Conservation (phyloP, 35 echinoderm and acorn worm genomes). For the Stichopus chloronotus region DNA sequence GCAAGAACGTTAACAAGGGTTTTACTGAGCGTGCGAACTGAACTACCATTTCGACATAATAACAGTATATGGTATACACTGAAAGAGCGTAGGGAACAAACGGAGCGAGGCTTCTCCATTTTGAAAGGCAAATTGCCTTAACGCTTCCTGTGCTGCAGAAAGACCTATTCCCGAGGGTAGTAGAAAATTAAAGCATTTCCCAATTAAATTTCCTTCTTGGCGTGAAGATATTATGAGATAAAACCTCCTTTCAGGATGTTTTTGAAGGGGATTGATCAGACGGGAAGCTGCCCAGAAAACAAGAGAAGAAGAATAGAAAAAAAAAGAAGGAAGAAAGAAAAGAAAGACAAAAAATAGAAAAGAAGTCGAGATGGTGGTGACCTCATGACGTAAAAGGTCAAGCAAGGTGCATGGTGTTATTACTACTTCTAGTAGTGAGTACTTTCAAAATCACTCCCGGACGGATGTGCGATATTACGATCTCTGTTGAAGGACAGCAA, state of each 20-base stretch:
- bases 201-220: constrained; percentile 50
- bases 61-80: background rate
- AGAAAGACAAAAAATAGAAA: background rate
- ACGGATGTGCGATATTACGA: constrained; percentile 17
- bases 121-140: background rate
- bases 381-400: constrained; percentile 37
- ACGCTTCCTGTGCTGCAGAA: background rate
- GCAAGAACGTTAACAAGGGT: too few relatives aligned
- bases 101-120: background rate
- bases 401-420: background rate
- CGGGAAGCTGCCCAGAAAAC: constrained; percentile 28
- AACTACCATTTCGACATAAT: background rate
- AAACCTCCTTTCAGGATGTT: constrained; percentile 39
- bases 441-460: background rate
- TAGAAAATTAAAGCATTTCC: constrained; percentile 27
- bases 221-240: constrained; percentile 50
- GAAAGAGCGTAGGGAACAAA: background rate
- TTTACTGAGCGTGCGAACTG: too few relatives aligned
- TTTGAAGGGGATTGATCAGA: constrained; percentile 29
- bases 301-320: background rate
- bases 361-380: background rate
- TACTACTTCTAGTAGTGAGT: background rate
- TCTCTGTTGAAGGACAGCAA: constrained; percentile 1
- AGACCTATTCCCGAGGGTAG: background rate
- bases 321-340: background rate